Evolutionary conservation across 2,113 vertebrate species (phyloP).

Genomic region (Lophius piscatorius): DNA sequence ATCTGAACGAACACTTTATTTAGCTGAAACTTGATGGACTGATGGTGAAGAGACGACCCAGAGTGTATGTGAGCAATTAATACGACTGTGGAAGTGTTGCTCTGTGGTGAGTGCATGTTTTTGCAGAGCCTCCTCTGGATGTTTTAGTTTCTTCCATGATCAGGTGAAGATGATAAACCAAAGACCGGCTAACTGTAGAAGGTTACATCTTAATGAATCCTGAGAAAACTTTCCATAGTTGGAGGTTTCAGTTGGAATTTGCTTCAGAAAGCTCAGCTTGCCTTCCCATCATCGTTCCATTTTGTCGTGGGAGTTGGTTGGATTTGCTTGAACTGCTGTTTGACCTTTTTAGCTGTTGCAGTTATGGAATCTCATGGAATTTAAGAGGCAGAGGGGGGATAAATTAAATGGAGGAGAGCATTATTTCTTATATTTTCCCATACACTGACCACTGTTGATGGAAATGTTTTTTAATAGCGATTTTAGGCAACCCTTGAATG

Average conservation of each 20-base stretch:
- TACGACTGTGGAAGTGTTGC: slow-evolving; percentile 19
- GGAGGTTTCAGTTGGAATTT: slow-evolving; percentile 27
- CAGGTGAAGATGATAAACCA: slow-evolving; percentile 26
- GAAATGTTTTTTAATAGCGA: too few species aligned
- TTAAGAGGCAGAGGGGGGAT: slow-evolving; percentile 2
- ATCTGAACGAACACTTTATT: slow-evolving; percentile 80
- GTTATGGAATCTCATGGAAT: slow-evolving; percentile 27
- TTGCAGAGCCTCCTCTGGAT: slow-evolving; percentile 21
- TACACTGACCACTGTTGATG: too few species aligned
- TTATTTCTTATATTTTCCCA: too few species aligned
- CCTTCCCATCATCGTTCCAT: too few species aligned
- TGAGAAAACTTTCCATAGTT: slow-evolving; percentile 15
- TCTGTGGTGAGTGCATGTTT: slow-evolving; percentile 27
- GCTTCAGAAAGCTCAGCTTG: too few species aligned
- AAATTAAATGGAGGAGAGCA: too few species aligned
- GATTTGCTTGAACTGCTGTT: slow-evolving; percentile 29
- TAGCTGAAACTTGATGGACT: slow-evolving; percentile 16
- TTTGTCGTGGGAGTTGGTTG: slow-evolving; percentile 2
- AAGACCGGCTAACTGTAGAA: slow-evolving; percentile 24
- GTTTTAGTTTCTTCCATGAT: slow-evolving; percentile 21
- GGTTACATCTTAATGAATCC: slow-evolving; percentile 13
- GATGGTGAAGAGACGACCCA: slow-evolving; percentile 6
- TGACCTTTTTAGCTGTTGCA: slow-evolving; percentile 31
- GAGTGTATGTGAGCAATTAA: not conserved
- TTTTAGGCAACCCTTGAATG: too few species aligned